phyloP scores from a whole-genome alignment of 2,888 invertebrate genomes.

The Ganaspis brasiliensis region DNA sequence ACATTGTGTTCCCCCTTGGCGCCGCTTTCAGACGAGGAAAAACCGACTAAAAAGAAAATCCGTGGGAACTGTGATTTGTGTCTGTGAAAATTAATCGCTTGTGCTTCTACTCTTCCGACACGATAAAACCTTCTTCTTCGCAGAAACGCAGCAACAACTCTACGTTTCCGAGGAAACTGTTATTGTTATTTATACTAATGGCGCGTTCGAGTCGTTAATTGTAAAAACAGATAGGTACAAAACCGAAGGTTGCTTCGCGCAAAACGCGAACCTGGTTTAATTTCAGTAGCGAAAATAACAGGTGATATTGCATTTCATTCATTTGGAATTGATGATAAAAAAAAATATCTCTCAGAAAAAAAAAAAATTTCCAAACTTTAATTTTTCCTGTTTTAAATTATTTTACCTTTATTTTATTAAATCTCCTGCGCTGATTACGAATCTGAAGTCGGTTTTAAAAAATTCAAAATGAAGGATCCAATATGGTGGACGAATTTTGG shows the following conservation, averaged over 20 bases:
- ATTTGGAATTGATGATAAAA: too few species aligned
- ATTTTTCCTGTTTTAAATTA: too few species aligned
- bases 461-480: too few species aligned
- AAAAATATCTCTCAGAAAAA: too few species aligned
- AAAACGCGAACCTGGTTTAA: slow-evolving; percentile 1
- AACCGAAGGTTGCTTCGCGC: slow-evolving; percentile 15
- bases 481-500: too few species aligned
- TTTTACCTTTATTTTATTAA: too few species aligned
- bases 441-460: too few species aligned
- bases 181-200: slow-evolving; percentile 63
- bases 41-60: slow-evolving; percentile 41
- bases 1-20: slow-evolving; percentile 1
- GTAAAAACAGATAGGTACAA: slow-evolving; percentile 51
- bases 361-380: too few species aligned
- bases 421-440: too few species aligned
- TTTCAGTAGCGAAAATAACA: slow-evolving; percentile 41
- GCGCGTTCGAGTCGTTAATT: slow-evolving; percentile 59
- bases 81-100: slow-evolving; percentile 67
- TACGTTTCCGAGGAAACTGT: slow-evolving; percentile 62
- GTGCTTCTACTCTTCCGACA: slow-evolving; percentile 52
- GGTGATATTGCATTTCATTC: too few species aligned
- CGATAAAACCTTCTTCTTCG: slow-evolving; percentile 59
- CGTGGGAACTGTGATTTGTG: slow-evolving; percentile 62
- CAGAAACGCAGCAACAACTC: slow-evolving; percentile 67
- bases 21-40: slow-evolving; percentile 5